These are phyloP conservation scores for Trichoplusia ni DNA, from an alignment of 1,140 invertebrate species.

Conservation along the genomic window DNA sequence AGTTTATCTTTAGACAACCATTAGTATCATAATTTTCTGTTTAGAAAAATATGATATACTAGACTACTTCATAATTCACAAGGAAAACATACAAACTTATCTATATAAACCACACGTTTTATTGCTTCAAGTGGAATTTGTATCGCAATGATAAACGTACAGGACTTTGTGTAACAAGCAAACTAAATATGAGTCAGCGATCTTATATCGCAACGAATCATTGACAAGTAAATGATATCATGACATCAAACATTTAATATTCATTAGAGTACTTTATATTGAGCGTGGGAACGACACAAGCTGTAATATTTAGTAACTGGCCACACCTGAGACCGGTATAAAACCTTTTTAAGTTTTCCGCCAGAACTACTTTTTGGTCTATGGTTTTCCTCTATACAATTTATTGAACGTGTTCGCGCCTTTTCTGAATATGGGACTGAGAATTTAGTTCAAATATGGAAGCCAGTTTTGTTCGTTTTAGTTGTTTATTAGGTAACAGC, in stretches of 20 bases:
- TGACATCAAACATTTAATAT: constrained; percentile 3
- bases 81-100: no score
- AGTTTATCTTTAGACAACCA: no score
- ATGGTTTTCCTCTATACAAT: constrained; percentile 11
- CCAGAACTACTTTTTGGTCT: not conserved
- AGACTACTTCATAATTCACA: no score
- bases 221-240: constrained; percentile 14
- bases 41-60: no score
- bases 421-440: not conserved
- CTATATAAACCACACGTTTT: no score
- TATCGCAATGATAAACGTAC: no score
- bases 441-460: not conserved
- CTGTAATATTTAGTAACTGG: not conserved
- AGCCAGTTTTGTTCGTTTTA: not conserved
- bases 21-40: no score
- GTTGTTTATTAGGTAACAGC: not conserved
- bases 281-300: not conserved
- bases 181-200: not conserved
- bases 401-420: constrained; percentile 2
- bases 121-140: no score
- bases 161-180: not conserved
- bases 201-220: not conserved
- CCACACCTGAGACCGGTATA: constrained; percentile 10
- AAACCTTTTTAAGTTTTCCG: constrained; percentile 8
- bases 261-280: constrained; percentile 5